Conservation (phyloP, 2,797 vertebrate genomes). For the Zalophus californianus region DNA sequence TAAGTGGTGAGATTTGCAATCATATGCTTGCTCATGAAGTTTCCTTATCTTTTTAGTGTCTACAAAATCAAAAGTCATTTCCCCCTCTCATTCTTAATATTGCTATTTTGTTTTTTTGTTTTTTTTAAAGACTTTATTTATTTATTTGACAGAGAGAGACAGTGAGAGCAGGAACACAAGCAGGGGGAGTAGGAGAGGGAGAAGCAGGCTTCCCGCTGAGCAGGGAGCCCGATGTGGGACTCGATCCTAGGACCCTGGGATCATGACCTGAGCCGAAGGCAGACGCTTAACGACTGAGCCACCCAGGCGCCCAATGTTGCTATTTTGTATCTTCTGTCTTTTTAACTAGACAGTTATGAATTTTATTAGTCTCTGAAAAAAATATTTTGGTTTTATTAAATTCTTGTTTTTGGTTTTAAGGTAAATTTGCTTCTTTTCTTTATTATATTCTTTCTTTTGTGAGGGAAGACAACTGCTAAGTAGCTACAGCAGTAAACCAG, state of each 20-base stretch:
- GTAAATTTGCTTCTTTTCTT: not conserved
- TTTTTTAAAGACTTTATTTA: no score
- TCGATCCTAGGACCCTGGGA: no score
- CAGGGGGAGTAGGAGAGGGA: no score
- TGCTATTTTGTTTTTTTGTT: not conserved
- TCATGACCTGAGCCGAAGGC: no score
- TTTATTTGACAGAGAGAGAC: no score
- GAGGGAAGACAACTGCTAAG: not conserved
- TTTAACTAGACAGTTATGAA: not conserved
- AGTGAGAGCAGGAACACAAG: no score
- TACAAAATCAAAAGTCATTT: not conserved
- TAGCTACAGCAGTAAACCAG: not conserved
- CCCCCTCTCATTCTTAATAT: not conserved
- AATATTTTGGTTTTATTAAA: conserved; percentile 13
- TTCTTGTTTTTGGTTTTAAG: not conserved
- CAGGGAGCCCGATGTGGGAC: no score
- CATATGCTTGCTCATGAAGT: not conserved
- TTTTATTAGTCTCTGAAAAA: not conserved
- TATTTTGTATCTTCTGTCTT: not conserved
- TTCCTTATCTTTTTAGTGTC: not conserved
- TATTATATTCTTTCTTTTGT: not conserved
- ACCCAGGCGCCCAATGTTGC: not conserved
- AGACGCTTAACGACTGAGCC: no score
- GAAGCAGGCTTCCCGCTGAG: no score
- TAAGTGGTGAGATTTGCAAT: not conserved